Evolutionary conservation across 1,140 invertebrate genomes (phyloP).

Genomic region (Wiebesia pumilae): DNA sequence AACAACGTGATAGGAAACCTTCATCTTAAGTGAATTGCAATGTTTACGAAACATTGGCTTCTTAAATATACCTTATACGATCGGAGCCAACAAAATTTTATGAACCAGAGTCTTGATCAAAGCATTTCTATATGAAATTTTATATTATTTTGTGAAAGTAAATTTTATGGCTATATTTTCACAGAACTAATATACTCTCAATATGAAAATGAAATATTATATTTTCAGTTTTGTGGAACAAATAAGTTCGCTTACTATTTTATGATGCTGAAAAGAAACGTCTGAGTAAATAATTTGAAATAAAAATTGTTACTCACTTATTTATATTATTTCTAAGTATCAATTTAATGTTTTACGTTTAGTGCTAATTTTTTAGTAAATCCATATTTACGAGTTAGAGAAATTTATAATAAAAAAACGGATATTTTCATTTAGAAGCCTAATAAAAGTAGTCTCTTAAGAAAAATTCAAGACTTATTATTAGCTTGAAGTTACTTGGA

Average conservation of each 20-base stretch:
- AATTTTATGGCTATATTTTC: constrained; percentile 11
- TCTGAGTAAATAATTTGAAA: not conserved
- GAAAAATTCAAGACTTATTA: not conserved
- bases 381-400: not conserved
- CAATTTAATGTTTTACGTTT: not conserved
- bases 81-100: not conserved
- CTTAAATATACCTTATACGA: not conserved
- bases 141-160: constrained; percentile 21
- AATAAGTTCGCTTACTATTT: not conserved
- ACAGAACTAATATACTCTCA: constrained; percentile 12
- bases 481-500: not conserved
- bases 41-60: not conserved
- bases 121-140: constrained; percentile 14
- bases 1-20: constrained; percentile 15
- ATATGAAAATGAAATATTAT: constrained; percentile 11
- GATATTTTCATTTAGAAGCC: not conserved
- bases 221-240: constrained; percentile 14
- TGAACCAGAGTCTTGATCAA: constrained; percentile 13
- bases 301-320: not conserved
- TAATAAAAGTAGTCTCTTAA: too few species aligned
- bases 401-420: not conserved
- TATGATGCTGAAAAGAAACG: not conserved
- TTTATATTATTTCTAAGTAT: not conserved
- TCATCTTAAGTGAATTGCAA: constrained; percentile 14
- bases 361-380: not conserved